A percentile compares a stretch with the other conserved stretches of the same genome.
phyloP scores from a whole-genome alignment of 2,797 vertebrate species.

The Aotus griseimembra region DNA sequence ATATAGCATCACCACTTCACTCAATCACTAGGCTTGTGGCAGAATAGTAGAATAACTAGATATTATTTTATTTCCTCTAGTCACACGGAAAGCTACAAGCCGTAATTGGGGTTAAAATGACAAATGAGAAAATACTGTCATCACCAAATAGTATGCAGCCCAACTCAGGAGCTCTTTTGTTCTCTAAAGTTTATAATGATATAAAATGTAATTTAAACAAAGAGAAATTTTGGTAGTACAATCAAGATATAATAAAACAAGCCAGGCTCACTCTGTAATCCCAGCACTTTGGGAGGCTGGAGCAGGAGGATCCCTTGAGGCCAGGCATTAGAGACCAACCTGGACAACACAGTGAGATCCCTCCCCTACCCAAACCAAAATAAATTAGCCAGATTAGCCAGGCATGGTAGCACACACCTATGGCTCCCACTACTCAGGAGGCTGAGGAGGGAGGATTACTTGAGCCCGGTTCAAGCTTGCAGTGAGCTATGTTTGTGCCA shows the following conservation, averaged over 20 bases:
- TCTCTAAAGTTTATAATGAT: not conserved
- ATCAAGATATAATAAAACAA: not conserved
- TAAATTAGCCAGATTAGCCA: not conserved
- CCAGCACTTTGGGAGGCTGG: not conserved
- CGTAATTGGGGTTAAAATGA: not conserved
- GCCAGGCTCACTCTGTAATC: not conserved
- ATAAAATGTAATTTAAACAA: not conserved
- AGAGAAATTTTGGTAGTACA: not conserved
- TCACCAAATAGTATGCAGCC: not conserved
- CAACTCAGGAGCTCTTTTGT: not conserved
- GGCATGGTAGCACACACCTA: not conserved
- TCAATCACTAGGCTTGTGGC: not conserved
- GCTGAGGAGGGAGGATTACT: not conserved
- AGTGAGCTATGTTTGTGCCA: not conserved
- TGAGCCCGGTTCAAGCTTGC: not conserved
- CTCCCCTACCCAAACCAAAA: not conserved
- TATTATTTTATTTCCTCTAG: not conserved
- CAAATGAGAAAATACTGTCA: not conserved
- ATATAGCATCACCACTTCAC: not conserved
- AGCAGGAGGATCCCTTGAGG: not conserved
- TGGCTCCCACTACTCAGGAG: not conserved
- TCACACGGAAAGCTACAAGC: not conserved
- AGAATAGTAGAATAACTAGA: not conserved
- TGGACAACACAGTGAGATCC: not conserved
- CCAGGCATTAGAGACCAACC: not conserved